These are phyloP conservation scores for Potorous gilbertii DNA, from an alignment of 2,797 vertebrate genomes.

Conservation along the genomic window DNA sequence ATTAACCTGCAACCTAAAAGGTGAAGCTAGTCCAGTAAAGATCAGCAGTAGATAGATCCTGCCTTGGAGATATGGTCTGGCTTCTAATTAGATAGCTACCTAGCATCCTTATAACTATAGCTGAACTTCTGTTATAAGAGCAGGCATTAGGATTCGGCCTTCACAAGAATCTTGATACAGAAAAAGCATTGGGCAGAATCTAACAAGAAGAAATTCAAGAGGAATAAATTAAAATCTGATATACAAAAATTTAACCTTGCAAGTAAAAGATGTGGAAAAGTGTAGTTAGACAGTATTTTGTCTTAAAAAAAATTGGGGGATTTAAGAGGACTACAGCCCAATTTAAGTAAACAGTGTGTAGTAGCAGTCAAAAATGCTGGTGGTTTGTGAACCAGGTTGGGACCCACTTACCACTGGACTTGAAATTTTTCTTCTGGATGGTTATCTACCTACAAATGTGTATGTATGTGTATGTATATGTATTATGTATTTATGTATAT, in stretches of 20 bases:
- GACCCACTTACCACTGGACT: background rate
- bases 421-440: background rate
- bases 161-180: too few relatives aligned
- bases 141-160: background rate
- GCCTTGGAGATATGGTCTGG: background rate
- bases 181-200: too few relatives aligned
- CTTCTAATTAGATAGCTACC: background rate
- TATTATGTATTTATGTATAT: background rate
- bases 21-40: background rate
- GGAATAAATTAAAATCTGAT: too few relatives aligned
- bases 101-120: background rate
- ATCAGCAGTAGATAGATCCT: background rate
- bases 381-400: constrained; percentile 13
- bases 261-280: too few relatives aligned
- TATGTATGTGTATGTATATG: background rate
- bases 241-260: too few relatives aligned
- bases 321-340: too few relatives aligned
- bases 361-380: background rate
- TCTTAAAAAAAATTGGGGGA: too few relatives aligned
- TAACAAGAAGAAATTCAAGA: too few relatives aligned
- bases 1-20: background rate
- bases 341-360: too few relatives aligned
- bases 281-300: too few relatives aligned
- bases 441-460: background rate
- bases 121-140: background rate